Base-by-base conservation (phyloP, 2,797 vertebrate genomes). In the Gobionotothen gibberifrons region DNA sequence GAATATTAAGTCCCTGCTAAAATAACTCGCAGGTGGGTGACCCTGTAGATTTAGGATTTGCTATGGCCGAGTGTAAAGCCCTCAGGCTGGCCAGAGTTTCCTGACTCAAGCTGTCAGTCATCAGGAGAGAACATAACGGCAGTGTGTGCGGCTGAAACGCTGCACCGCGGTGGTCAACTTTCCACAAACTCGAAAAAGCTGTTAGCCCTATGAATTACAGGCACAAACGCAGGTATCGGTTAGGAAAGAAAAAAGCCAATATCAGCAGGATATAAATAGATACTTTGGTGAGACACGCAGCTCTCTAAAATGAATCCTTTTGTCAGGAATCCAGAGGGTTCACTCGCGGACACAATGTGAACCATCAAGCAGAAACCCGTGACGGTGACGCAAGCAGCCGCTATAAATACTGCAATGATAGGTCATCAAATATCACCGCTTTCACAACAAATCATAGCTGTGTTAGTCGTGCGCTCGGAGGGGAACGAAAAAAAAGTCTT, bases 401-500 rank as follows among this genome's bases (percentile, higher is more conserved):
- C 85, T 91, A 93, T 86, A 91, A 92, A 92, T 93, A 90, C 85
- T 13, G 52, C 84, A 84, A 87, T 89, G 90, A 92, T 77, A 88
- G 89, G 82, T 93, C 91, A 92, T 92, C 91, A 91, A 89, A 88
- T 90, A 87, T 87, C 85, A 70, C 81, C 62, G 74, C 88, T 91
- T 93, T 91, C 89, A 90, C 88, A 91, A 91, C 85, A 90, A 90
- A 93, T 88, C 88, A 81, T 77, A 81, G 90, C 87, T 77, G 80
- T 80, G 84, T 87, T 78, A 69, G 87, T 77, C 55, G 79, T 81
- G 73, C 65, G 84, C 66, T 74, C 42, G 3, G 12, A 4, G 16
- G n/a, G 15, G 17, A 9, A 2, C 9, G 39, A 3, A n/a, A 40
- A 64, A 74, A 57, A 69, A 79, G 80, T 75, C 85, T 79, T 43